A percentile compares a stretch with the other conserved stretches of the same genome.
Evolutionary conservation across 2,113 vertebrate genomes (phyloP).

Genomic region (Pseudopodoces humilis): DNA sequence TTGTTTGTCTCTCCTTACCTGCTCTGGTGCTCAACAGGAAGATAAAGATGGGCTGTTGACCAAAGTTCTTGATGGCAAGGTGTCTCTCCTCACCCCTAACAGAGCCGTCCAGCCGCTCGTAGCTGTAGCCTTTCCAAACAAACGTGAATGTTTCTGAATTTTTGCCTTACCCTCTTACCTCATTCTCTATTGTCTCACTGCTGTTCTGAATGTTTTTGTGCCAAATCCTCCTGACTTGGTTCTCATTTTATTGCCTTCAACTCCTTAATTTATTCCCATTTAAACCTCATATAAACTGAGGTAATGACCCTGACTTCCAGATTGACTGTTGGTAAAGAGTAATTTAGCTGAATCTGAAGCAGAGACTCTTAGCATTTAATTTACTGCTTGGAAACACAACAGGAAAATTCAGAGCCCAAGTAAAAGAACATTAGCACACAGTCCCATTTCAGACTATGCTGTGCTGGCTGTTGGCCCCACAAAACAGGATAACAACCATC

Average conservation of each 20-base stretch:
- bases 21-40: constrained; percentile 93
- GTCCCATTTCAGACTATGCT: not conserved
- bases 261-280: not conserved
- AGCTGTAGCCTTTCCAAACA: constrained; percentile 86
- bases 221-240: not conserved
- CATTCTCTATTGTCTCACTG: not conserved
- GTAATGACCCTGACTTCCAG: not conserved
- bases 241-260: not conserved
- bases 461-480: not conserved
- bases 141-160: not conserved
- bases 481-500: not conserved
- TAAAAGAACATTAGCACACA: not conserved
- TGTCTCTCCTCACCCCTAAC: constrained; percentile 90
- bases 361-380: not conserved
- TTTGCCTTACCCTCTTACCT: not conserved
- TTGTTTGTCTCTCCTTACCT: constrained; percentile 69
- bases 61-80: constrained; percentile 92
- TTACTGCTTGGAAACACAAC: constrained; percentile 19
- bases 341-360: not conserved
- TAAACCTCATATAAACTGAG: not conserved
- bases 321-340: not conserved
- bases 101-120: constrained; percentile 91
- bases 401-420: constrained; percentile 21
- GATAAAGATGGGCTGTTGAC: constrained; percentile 84
- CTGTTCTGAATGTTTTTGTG: not conserved